phyloP scores from a whole-genome alignment of 1,140 invertebrate species.

The Arctopsyche grandis region DNA sequence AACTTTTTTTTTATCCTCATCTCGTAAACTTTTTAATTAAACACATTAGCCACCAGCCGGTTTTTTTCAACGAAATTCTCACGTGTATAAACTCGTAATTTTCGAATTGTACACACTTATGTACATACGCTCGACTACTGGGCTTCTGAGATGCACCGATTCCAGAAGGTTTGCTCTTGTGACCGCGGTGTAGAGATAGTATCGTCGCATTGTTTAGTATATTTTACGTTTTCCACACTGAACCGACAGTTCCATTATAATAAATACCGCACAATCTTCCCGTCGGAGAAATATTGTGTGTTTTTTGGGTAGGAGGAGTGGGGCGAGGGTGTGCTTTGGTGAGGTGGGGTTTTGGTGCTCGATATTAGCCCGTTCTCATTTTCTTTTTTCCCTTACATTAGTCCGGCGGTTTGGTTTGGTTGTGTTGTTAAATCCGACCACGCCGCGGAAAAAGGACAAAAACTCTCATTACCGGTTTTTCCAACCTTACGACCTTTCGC shows the following conservation, averaged over 20 bases:
- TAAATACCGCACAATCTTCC: slow-evolving; percentile 24
- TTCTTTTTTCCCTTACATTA: slow-evolving; percentile 1
- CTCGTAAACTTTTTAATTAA: slow-evolving; percentile 22
- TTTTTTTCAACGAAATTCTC: too few species aligned
- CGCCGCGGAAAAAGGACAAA: slow-evolving; percentile 27
- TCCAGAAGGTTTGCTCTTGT: too few species aligned
- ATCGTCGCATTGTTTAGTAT: background rate
- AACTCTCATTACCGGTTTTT: slow-evolving; percentile 36
- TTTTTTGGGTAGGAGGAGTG: background rate
- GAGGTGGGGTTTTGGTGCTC: background rate
- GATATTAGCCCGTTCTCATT: slow-evolving; percentile 22
- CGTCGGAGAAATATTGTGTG: slow-evolving; percentile 21
- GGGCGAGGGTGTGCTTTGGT: too few species aligned
- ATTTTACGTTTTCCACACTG: slow-evolving; percentile 24
- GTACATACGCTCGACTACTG: too few species aligned
- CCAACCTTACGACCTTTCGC: slow-evolving; percentile 30
- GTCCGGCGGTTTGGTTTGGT: background rate
- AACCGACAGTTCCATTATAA: slow-evolving; percentile 25
- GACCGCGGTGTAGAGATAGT: background rate
- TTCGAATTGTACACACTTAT: too few species aligned
- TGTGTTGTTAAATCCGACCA: slow-evolving; percentile 12
- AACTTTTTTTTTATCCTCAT: slow-evolving; percentile 3
- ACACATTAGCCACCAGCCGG: background rate
- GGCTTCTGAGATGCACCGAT: too few species aligned
- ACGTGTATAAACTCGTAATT: too few species aligned